Evolutionary conservation across 2,113 vertebrate species (phyloP).

Genomic region (Glaucomys volans): DNA sequence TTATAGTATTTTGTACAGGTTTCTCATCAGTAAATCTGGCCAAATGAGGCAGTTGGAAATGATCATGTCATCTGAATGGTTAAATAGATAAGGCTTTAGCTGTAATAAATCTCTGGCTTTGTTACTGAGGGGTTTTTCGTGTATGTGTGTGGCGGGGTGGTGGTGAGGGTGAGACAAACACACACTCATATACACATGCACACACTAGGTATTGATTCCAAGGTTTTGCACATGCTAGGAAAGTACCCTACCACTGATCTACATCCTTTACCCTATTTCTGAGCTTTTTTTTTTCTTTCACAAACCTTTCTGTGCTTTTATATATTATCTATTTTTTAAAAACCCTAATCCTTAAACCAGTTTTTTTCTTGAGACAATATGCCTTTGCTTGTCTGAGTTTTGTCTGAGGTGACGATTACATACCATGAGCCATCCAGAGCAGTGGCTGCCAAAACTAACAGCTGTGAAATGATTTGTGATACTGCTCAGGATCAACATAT

Average conservation of each 20-base stretch:
- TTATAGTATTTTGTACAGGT: accelerated
- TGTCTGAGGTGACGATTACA: neutral
- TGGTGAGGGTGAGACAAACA: too few relatives aligned
- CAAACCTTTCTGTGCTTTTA: neutral
- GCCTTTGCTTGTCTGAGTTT: neutral
- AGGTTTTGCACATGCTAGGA: too few relatives aligned
- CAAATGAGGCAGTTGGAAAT: neutral
- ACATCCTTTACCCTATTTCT: too few relatives aligned
- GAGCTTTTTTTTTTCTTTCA: neutral
- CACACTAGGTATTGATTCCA: too few relatives aligned
- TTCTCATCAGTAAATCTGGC: neutral
- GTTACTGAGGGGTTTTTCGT: neutral
- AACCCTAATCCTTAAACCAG: neutral
- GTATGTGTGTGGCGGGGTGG: too few relatives aligned
- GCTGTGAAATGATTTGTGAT: slow-evolving; percentile 61
- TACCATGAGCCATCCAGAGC: neutral
- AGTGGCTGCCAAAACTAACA: slow-evolving; percentile 55
- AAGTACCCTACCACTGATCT: too few relatives aligned
- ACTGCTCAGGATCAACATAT: neutral
- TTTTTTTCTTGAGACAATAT: neutral
- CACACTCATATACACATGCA: too few relatives aligned
- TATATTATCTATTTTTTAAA: slow-evolving; percentile 20
- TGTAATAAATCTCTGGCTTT: neutral
- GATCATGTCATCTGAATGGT: neutral
- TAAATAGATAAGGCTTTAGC: neutral